Evolutionary conservation across 2,113 vertebrate species (phyloP), one percentile per base, ranked within the genome.

Genomic region (Colaptes auratus): DNA sequence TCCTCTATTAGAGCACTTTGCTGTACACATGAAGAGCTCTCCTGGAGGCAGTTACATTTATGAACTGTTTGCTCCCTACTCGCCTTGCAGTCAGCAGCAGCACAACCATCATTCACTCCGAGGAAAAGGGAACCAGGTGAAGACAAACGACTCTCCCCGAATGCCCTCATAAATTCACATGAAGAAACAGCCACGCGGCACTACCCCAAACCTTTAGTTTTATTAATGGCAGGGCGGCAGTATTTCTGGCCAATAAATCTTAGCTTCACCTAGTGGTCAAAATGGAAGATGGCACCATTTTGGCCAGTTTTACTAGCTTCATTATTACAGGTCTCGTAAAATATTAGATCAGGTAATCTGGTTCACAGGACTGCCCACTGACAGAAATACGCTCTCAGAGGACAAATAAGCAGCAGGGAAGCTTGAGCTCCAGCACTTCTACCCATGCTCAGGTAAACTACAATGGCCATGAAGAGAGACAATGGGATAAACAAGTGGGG

Each of bases 1-100:
- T 15, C 13, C n/a, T 36, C 23, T 66, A 30, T 83, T 48, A 90
- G 35, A 82, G 70, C 59, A 18, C 74, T 96, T 89, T 31, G 50
- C 77, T 52, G 60, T 39, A 42, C 71, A 35, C 73, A 42, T 24
- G 82, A 92, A 94, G 42, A 89, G 53, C 90, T 94, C 86, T 97
- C 87, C 82, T 86, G 81, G 28, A 95, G 93, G 94, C 78, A 88
- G 86, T 80, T 70, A 53, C 18, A 23, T 93, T 95, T 96, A 94
- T 94, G 88, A 96, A 72, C 89, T 94, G 67, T 91, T 95, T 82
- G 66, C 76, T 77, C 76, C 52, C 82, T 65, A 83, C 90, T 90
- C 5, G 3, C 50, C 87, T 87, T 30, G 74, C 63, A 82, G 85
- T 80, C 94, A 63, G 94, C 82, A 94, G 42, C 12, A 1, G 70